Evolutionary conservation across 2,797 vertebrate genomes (phyloP), one percentile per base, ranked within the genome.

Genomic region (Bovichtus diacanthus): DNA sequence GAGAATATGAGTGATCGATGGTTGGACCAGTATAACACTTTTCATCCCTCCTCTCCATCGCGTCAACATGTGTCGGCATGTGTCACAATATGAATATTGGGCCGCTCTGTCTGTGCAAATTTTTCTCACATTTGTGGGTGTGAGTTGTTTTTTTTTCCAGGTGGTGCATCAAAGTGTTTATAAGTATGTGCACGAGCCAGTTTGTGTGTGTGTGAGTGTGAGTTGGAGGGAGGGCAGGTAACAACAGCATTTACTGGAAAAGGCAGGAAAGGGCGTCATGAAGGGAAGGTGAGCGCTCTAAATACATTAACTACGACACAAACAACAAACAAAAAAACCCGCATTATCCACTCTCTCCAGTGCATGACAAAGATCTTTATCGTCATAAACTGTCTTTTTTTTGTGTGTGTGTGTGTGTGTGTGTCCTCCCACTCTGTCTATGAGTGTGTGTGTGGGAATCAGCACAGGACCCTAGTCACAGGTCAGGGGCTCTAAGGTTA

Each of bases 401-500:
- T 86, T 54, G 51, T n/a, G n/a, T n/a, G n/a, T n/a, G n/a, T n/a
- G n/a, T n/a, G 78, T 90, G 66, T 59, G 64, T 19, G 41, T 55
- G 51, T 80, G 63, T 59, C 82, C 82, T 76, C 76, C 88, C 74
- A 78, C 70, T 56, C 19, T 15, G 78, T 59, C 60, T 54, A 36
- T 65, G 78, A 39, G 76, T 78, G 71, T 75, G 76, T 86, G 86
- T 93, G 94, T 95, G 94, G 93, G 95, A 96, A 95, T 94, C 91
- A 82, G 94, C 90, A 92, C 94, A 93, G 93, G 87, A 93, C 92
- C 90, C 88, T 87, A 94, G 92, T 95, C 94, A 93, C 94, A 95
- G 93, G 94, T 95, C 93, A 94, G 93, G 80, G 87, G 87, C 92
- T 95, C 94, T 95, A 93, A 92, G 90, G 92, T 96, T 95, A 94